Conservation (phyloP, 2,888 invertebrate species). For the Poecilobothrus nobilitatus region DNA sequence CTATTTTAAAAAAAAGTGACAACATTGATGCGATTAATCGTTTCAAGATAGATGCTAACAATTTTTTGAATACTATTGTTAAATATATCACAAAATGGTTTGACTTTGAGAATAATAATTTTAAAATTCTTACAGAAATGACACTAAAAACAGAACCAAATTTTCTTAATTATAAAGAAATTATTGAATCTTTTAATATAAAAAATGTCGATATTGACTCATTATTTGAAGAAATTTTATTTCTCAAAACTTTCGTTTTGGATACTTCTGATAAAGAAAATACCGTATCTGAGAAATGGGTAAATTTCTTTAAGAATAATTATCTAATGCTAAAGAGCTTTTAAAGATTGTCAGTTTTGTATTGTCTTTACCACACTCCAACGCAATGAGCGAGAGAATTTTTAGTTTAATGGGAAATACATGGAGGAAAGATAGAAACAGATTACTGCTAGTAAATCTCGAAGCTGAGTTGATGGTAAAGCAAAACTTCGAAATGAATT, state of each 20-base stretch:
- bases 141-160: background rate
- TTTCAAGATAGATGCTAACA: conserved; percentile 6
- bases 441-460: conserved; percentile 10
- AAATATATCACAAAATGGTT: conserved; percentile 1
- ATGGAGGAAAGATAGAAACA: conserved; percentile 8
- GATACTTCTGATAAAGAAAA: conserved; percentile 3
- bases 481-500: conserved; percentile 11
- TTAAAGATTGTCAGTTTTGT: conserved; percentile 7
- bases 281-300: background rate
- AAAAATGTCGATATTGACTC: conserved; percentile 4
- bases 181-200: conserved; percentile 2
- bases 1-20: conserved; percentile 2
- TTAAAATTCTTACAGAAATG: background rate
- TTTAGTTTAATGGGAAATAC: background rate
- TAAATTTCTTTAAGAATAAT: conserved; percentile 12
- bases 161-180: background rate
- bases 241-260: background rate
- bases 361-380: conserved; percentile 7
- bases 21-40: background rate
- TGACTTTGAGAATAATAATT: background rate
- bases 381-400: conserved; percentile 1
- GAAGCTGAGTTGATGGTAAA: conserved; percentile 13
- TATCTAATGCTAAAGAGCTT: conserved; percentile 8
- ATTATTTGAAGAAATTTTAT: conserved; percentile 7
- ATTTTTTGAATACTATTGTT: conserved; percentile 6